These are phyloP conservation scores for Leucoraja ocellata DNA, from an alignment of 2,797 vertebrate species.

Conservation along the genomic window DNA sequence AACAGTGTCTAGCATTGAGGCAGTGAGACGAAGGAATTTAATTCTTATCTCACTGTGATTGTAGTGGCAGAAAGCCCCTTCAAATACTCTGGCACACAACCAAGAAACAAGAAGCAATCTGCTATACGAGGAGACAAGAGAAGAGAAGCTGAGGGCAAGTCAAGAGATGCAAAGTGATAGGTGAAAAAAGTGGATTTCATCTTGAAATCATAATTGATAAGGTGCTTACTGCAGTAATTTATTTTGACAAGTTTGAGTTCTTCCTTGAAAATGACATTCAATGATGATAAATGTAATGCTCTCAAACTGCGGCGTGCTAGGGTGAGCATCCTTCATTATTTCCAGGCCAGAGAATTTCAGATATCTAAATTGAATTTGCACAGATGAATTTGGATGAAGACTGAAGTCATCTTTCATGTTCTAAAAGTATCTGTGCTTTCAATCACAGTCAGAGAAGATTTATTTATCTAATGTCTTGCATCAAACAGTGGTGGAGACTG, in stretches of 20 bases:
- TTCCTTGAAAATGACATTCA: not conserved
- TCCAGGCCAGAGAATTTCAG: not conserved
- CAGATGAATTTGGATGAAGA: not conserved
- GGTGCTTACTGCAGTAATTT: not conserved
- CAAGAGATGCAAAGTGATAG: not conserved
- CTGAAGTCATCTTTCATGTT: not conserved
- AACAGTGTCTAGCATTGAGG: not conserved
- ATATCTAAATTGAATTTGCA: not conserved
- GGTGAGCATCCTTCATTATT: not conserved
- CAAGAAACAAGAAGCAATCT: not conserved
- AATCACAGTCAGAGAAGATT: not conserved
- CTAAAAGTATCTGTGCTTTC: not conserved
- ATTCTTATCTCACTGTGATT: not conserved
- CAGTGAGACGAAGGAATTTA: not conserved
- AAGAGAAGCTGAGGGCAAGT: not conserved
- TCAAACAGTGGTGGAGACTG: not conserved
- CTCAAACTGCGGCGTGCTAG: not conserved
- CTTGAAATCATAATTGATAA: not conserved
- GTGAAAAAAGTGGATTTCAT: not conserved
- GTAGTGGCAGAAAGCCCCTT: not conserved
- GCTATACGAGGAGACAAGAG: not conserved
- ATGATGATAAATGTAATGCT: conserved; percentile 21
- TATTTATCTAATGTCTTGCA: not conserved
- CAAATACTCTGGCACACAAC: not conserved
- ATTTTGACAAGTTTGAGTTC: not conserved